Evolutionary conservation across 2,797 vertebrate species (phyloP).

Genomic region (Peromyscus aztecus): DNA sequence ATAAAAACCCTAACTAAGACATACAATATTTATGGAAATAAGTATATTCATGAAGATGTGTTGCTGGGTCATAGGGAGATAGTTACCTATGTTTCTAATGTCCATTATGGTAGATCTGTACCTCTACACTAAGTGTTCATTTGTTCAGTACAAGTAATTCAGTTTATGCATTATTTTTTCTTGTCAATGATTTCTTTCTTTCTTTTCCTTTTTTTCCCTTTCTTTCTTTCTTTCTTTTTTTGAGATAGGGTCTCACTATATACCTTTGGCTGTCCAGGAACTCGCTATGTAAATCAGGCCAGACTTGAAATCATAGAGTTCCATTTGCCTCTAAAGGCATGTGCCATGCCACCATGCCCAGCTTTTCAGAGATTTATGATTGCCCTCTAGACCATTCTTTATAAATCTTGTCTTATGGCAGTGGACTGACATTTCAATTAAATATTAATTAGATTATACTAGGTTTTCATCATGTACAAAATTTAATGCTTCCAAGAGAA

Average conservation of each 20-base stretch:
- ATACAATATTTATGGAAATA: slow-evolving; percentile 57
- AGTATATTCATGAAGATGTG: slow-evolving; percentile 48
- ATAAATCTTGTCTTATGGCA: slow-evolving; percentile 34
- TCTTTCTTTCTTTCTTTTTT: neutral
- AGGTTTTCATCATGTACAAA: slow-evolving; percentile 1
- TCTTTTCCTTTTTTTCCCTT: no score
- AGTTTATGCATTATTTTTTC: slow-evolving; percentile 8
- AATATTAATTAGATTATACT: slow-evolving; percentile 30
- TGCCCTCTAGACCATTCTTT: slow-evolving; percentile 13
- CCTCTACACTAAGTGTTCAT: slow-evolving; percentile 15
- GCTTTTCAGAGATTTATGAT: neutral
- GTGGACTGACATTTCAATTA: slow-evolving; percentile 44
- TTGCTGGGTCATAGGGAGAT: neutral
- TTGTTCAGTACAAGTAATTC: slow-evolving; percentile 58
- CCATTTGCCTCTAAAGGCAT: neutral
- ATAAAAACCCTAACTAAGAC: neutral
- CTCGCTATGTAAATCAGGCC: neutral
- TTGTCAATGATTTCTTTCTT: slow-evolving; percentile 31
- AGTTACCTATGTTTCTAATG: slow-evolving; percentile 40
- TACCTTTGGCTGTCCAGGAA: neutral
- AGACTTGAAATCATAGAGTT: neutral
- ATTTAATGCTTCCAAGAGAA: slow-evolving; percentile 52
- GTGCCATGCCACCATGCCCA: neutral
- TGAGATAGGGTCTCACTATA: neutral
- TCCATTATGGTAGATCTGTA: neutral